Percentiles rank a stretch among this genome's conserved stretches.
These are phyloP conservation scores for Drosophila bocqueti DNA, from an alignment of 1,140 invertebrate genomes.

Conservation along the genomic window DNA sequence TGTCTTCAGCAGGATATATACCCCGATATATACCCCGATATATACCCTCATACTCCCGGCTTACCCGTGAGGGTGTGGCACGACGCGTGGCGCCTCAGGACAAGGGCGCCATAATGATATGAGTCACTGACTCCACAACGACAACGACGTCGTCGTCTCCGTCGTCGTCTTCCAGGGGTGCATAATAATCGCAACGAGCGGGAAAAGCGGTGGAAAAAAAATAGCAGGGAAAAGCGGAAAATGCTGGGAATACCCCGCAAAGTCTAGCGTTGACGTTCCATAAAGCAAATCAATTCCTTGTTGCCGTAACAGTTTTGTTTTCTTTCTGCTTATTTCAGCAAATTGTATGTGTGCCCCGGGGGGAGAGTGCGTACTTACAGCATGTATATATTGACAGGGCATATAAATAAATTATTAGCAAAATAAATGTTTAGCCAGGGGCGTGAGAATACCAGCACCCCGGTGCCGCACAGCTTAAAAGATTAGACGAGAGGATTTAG, in stretches of 20 bases:
- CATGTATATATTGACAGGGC: slow-evolving; percentile 75
- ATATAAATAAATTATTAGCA: slow-evolving; percentile 81
- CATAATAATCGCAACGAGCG: slow-evolving; percentile 71
- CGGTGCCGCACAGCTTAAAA: slow-evolving; percentile 7
- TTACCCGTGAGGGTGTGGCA: slow-evolving; percentile 4
- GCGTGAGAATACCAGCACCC: slow-evolving; percentile 29
- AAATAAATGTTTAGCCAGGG: slow-evolving; percentile 72
- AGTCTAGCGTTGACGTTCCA: slow-evolving; percentile 71
- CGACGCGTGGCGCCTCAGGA: slow-evolving; percentile 65
- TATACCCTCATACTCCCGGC: not conserved
- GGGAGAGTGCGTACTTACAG: slow-evolving; percentile 47
- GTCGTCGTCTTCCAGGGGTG: slow-evolving; percentile 42
- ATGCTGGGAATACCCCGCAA: not conserved
- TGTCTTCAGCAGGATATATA: not conserved
- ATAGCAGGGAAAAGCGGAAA: no score
- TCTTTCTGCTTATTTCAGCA: slow-evolving; percentile 73
- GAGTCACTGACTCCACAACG: slow-evolving; percentile 65
- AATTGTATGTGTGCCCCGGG: slow-evolving; percentile 67
- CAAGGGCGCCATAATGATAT: slow-evolving; percentile 75
- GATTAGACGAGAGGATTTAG: slow-evolving; percentile 21
- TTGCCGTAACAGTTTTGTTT: slow-evolving; percentile 45
- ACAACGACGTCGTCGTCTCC: slow-evolving; percentile 29
- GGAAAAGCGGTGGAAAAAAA: not conserved
- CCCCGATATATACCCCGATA: no score
- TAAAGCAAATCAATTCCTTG: slow-evolving; percentile 76